These are phyloP conservation scores for Coluber constrictor DNA, from an alignment of 2,797 vertebrate species.

Conservation along the genomic window DNA sequence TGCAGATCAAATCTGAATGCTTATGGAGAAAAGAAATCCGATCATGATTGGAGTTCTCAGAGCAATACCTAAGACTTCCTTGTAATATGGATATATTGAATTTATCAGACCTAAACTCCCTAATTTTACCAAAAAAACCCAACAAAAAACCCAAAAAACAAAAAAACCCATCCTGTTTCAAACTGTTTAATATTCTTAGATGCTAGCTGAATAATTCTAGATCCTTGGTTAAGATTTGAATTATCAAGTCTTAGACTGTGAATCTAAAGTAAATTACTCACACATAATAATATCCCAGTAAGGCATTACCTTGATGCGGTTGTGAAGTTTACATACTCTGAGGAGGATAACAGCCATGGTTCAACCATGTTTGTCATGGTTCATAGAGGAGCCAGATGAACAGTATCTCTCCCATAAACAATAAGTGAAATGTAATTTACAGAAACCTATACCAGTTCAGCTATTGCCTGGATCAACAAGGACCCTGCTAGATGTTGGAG, in stretches of 20 bases:
- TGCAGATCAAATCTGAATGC: neutral
- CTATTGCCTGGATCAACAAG: neutral
- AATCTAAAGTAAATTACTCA: neutral
- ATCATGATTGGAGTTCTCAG: neutral
- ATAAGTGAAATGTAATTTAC: neutral
- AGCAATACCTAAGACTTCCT: neutral
- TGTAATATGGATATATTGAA: neutral
- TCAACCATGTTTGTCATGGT: neutral
- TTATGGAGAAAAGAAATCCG: neutral
- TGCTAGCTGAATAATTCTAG: neutral
- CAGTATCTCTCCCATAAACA: neutral
- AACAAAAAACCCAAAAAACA: neutral
- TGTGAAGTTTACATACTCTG: neutral
- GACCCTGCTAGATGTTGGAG: neutral
- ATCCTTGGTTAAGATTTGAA: neutral
- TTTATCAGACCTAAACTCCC: neutral
- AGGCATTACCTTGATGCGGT: neutral
- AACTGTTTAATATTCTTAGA: neutral
- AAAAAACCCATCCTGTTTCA: neutral
- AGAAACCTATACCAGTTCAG: neutral
- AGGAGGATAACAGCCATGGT: neutral
- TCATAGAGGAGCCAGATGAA: neutral
- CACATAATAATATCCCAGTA: neutral
- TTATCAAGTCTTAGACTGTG: neutral
- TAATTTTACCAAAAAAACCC: neutral